Conservation (phyloP, 2,113 vertebrate species). For the Felis chaus region DNA sequence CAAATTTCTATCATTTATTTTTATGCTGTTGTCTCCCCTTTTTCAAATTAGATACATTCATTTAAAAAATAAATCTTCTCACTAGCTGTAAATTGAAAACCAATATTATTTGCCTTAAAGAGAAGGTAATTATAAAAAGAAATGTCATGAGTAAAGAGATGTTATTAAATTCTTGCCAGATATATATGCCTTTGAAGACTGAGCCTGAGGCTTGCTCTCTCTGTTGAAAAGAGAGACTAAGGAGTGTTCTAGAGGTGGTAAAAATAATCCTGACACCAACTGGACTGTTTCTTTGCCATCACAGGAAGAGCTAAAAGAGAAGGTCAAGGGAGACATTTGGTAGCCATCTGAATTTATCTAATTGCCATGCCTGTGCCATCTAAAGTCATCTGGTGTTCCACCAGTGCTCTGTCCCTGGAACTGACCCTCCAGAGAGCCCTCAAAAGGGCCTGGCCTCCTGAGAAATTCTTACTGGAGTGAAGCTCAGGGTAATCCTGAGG, state of each 20-base stretch:
- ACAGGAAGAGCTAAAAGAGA: background rate
- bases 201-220: background rate
- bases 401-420: background rate
- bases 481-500: background rate
- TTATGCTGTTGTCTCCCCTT: conserved; percentile 9
- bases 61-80: conserved; percentile 29
- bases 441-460: background rate
- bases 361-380: background rate
- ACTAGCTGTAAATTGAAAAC: background rate
- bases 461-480: background rate
- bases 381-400: background rate
- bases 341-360: background rate
- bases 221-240: background rate
- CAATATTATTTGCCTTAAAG: background rate
- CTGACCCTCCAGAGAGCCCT: background rate
- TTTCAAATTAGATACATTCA: background rate
- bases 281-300: background rate
- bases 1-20: conserved; percentile 18
- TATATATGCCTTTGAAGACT: background rate
- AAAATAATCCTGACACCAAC: background rate
- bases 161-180: background rate
- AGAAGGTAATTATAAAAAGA: conserved; percentile 29
- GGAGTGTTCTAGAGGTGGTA: background rate
- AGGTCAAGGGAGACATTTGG: background rate
- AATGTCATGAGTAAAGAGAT: background rate